These are phyloP conservation scores for Lasiurus cinereus DNA, from an alignment of 2,113 vertebrate species.

Conservation along the genomic window DNA sequence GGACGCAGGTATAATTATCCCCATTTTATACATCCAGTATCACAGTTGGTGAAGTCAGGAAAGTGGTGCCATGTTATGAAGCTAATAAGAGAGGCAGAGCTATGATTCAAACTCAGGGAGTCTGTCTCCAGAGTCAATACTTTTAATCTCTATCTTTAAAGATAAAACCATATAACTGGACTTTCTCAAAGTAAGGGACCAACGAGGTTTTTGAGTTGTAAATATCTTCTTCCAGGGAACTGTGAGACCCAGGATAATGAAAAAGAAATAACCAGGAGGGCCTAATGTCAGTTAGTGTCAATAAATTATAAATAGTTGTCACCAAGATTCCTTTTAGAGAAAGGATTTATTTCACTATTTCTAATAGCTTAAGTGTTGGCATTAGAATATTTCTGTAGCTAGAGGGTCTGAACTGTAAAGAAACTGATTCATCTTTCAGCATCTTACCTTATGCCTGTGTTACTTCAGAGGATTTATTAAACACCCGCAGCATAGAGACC, in stretches of 20 bases:
- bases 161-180: slow-evolving; percentile 3
- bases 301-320: slow-evolving; percentile 44
- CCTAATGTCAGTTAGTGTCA: slow-evolving; percentile 47
- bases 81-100: background rate
- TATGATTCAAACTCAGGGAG: background rate
- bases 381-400: slow-evolving; percentile 69
- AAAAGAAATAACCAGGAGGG: slow-evolving; percentile 61
- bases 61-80: background rate
- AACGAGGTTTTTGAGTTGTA: slow-evolving; percentile 29
- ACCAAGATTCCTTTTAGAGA: slow-evolving; percentile 63
- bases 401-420: slow-evolving; percentile 19
- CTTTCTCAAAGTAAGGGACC: slow-evolving; percentile 47
- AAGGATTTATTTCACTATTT: slow-evolving; percentile 71
- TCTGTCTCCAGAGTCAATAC: background rate
- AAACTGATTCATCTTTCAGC: slow-evolving; percentile 52
- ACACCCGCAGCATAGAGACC: background rate
- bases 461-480: slow-evolving; percentile 61
- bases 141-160: slow-evolving; percentile 44
- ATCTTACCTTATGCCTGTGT: slow-evolving; percentile 42
- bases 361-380: slow-evolving; percentile 65
- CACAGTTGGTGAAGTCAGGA: background rate
- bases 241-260: slow-evolving; percentile 14
- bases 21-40: background rate
- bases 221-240: slow-evolving; percentile 64
- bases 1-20: background rate